phyloP scores from a whole-genome alignment of 2,797 vertebrate species.

The Sebastes trivittatus region DNA sequence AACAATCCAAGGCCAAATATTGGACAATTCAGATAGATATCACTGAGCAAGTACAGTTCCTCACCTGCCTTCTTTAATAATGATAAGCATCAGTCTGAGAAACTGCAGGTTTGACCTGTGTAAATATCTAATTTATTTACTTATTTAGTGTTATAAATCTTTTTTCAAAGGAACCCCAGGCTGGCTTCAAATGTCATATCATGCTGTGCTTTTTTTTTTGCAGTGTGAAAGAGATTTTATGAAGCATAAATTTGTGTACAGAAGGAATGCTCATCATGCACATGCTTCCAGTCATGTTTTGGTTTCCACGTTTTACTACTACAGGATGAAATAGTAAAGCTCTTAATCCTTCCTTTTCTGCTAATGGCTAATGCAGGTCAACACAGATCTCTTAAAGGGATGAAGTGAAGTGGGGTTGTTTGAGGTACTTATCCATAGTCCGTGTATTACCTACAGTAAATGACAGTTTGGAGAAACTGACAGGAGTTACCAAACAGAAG shows the following conservation, averaged over 20 bases:
- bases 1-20: not conserved
- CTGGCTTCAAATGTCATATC: not conserved
- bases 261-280: conserved; percentile 29
- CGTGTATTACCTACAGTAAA: too few species aligned
- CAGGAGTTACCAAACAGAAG: too few species aligned
- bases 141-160: not conserved
- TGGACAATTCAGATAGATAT: not conserved
- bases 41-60: not conserved
- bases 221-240: not conserved
- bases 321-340: not conserved
- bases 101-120: not conserved
- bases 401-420: too few species aligned
- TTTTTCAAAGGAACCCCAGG: not conserved
- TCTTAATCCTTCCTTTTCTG: not conserved
- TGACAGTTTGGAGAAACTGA: too few species aligned
- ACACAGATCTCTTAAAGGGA: conserved; percentile 24
- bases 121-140: not conserved
- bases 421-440: too few species aligned
- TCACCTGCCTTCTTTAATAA: not conserved
- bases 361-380: conserved; percentile 34
- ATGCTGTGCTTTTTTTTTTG: not conserved
- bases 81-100: not conserved
- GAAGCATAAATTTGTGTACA: conserved; percentile 24
- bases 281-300: conserved; percentile 26
- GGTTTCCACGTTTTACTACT: conserved; percentile 26